Evolutionary conservation across 1,140 invertebrate species (phyloP), one percentile per base, ranked within the genome.

Genomic region (Lordiphosa stackelbergi): DNA sequence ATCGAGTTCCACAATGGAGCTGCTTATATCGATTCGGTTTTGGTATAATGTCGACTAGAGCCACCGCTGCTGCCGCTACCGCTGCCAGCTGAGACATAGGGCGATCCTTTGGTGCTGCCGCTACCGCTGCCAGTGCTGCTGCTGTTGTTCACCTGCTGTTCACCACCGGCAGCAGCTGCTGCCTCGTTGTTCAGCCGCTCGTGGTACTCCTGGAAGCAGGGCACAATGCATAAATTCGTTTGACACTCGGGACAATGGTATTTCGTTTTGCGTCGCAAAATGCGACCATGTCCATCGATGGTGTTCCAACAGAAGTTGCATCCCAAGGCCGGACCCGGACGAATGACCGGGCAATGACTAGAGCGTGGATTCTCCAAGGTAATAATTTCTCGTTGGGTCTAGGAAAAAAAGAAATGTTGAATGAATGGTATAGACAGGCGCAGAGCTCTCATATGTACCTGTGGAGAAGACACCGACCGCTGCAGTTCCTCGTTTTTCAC

Each of bases 271-370:
- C 94, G 89, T 13, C 94, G 89, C 35, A 95, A 89, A 68, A 95
- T 95, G 41, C 94, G 88, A 13, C 94, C 93, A 88, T 93, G 92
- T 35, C 90, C 91, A 74, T 95, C 94, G 40, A 95, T 93, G 1
- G 94, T 95, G 75, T 96, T 96, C 94, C 94, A 96, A 88, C 94
- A 96, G 79, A 93, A 95, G 88, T 95, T 95, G 87, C 94, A 95
- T 38, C 94, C 94, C 45, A 96, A 87, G 3, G 94, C 94, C 9
- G 94, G 94, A 1, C 94, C 94, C 6, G 92, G 91, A 38, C 94
- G 90, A 13, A 95, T 91, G 1, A 93, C 93, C 22, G 94, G 94
- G 86, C 94, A 95, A 85, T 95, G 94, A 66, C 91, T 90, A 69
- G 89, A 89, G 63, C 89, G 85, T 53, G 88, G 86, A 77, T 87